Conservation (phyloP, 2,797 vertebrate genomes). For the Synaphobranchus kaupii region DNA sequence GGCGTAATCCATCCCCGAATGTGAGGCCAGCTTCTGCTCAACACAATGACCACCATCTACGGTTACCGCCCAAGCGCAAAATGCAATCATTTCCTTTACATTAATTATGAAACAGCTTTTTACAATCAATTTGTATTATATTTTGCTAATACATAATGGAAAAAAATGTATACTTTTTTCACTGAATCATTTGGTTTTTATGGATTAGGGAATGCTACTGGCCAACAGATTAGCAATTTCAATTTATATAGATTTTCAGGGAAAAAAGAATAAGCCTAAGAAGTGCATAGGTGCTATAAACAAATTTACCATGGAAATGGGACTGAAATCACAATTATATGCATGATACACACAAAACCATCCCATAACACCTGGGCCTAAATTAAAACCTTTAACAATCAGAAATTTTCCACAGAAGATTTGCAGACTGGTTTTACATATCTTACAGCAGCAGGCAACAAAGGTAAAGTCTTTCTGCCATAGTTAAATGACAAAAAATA, state of each 20-base stretch:
- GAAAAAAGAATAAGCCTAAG: too few relatives aligned
- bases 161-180: neutral
- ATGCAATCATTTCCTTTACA: neutral
- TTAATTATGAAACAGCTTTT: slow-evolving; percentile 18
- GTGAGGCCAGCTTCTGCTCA: slow-evolving; percentile 89
- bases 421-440: neutral
- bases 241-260: neutral
- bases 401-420: too few relatives aligned
- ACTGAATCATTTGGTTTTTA: neutral
- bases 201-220: neutral
- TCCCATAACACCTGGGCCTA: too few relatives aligned
- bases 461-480: neutral
- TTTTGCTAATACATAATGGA: neutral
- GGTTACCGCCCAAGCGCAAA: neutral
- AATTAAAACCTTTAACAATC: too few relatives aligned
- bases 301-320: too few relatives aligned
- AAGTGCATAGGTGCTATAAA: too few relatives aligned
- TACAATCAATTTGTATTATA: neutral
- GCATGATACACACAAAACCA: too few relatives aligned
- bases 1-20: slow-evolving; percentile 98
- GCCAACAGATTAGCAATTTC: neutral
- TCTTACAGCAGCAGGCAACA: neutral
- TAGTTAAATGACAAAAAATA: too few relatives aligned
- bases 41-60: neutral
- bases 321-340: too few relatives aligned